Base-by-base conservation (phyloP, 2,797 vertebrate species). In the Pyrocephalus nanus region DNA sequence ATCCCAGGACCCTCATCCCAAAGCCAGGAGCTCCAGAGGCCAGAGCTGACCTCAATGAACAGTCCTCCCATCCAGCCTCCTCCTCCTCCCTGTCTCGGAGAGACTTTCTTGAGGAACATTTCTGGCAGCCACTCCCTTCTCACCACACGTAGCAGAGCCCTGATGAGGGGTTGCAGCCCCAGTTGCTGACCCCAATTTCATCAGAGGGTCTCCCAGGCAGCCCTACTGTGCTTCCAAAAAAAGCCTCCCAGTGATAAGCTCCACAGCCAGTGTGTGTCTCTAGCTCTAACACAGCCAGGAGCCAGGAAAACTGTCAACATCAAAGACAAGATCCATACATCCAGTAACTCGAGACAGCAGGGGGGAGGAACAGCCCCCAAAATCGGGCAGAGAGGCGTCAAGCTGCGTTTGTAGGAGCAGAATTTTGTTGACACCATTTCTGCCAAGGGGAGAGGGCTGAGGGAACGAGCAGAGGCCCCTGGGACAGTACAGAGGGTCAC, bases 321-420 rank as follows among this genome's bases (percentile, higher is more conserved):
- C 94, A 94, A 94, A 96, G 94, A n/a, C 38, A 5, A 23, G 18
- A 67, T 82, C 75, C 78, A 60, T 81, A 66, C 62, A 40, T 74
- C 67, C 74, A 67, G 23, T 5, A 2, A 55, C 38, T 16, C 0
- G 0, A 70, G 71, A 75, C 83, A 76, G 83, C 45, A 13, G 7
- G 20, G 50, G 15, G n/a, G 6, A 53, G 57, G 40, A 43, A 4
- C 0, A 0, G 1, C 51, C 48, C 79, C 36, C 21, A 5, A 8
- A 58, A 71, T 0, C 0, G 57, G 40, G 32, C 66, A 71, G 70
- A 54, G 90, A 76, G 43, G n/a, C 7, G 32, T 53, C 62, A 42
- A 30, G 50, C 76, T 71, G 69, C 38, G 15, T 72, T 75, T 86
- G 32, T 81, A 58, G 71, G 73, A 84, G 70, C 29, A 15, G 40